Percentiles rank a stretch among this genome's conserved stretches.
Evolutionary conservation across 2,797 vertebrate genomes (phyloP).

Genomic region (Crenuchus spilurus): DNA sequence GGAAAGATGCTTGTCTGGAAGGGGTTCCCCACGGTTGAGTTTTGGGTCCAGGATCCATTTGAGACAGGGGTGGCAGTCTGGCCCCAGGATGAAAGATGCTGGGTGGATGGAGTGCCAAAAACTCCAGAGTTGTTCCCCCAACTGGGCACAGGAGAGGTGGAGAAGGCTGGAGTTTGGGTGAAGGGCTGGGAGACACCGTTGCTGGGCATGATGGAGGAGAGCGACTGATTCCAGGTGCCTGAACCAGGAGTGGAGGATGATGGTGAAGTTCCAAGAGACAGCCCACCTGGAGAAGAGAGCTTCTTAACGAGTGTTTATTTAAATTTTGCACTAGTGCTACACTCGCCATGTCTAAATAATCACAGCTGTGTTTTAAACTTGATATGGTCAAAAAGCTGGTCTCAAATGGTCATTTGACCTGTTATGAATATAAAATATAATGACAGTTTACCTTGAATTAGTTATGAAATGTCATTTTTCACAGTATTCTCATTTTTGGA

Average conservation of each 20-base stretch:
- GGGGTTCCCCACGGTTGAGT: conserved; percentile 75
- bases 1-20: conserved; percentile 81
- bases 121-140: conserved; percentile 62
- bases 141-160: conserved; percentile 75
- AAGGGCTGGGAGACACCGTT: conserved; percentile 68
- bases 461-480: too few relatives aligned
- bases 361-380: too few relatives aligned
- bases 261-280: conserved; percentile 57
- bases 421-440: too few relatives aligned
- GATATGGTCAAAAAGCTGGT: too few relatives aligned
- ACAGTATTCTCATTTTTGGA: too few relatives aligned
- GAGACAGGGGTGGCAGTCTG: conserved; percentile 58
- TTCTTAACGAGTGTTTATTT: too few relatives aligned
- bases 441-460: too few relatives aligned
- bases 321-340: too few relatives aligned
- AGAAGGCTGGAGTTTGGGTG: conserved; percentile 75
- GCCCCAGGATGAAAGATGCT: conserved; percentile 75
- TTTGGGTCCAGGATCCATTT: conserved; percentile 77
- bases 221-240: conserved; percentile 43
- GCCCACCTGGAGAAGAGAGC: conserved; percentile 69
- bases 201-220: conserved; percentile 47
- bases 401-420: too few relatives aligned
- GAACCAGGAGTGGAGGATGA: conserved; percentile 29
- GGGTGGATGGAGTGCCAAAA: conserved; percentile 64
- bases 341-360: too few relatives aligned